phyloP scores from a whole-genome alignment of 2,113 vertebrate genomes.

The Paracyprichromis sp. region DNA sequence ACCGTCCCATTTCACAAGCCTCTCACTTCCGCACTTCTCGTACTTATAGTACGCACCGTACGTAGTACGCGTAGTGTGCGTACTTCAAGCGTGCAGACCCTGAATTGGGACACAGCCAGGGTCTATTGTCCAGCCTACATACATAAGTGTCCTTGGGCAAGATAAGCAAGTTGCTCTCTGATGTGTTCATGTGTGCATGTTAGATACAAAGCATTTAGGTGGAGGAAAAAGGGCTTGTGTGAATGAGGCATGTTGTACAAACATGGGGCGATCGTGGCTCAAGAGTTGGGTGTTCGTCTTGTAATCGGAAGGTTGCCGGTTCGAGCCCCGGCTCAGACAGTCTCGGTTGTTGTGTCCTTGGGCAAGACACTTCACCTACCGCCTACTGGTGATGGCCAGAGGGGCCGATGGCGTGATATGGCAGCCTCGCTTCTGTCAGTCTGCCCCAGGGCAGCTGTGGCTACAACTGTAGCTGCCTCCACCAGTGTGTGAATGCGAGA shows the following conservation, averaged over 20 bases:
- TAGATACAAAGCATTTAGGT: not conserved
- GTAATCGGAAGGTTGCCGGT: rapidly evolving
- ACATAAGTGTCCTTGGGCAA: not conserved
- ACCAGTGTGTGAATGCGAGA: not conserved
- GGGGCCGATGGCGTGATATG: rapidly evolving
- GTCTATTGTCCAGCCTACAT: not conserved
- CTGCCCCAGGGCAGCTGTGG: rapidly evolving
- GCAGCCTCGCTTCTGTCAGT: not conserved
- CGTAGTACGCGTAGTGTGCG: too few relatives aligned
- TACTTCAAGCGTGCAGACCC: too few relatives aligned
- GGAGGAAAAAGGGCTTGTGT: not conserved
- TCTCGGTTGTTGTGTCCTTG: not conserved
- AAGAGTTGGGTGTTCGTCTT: rapidly evolving
- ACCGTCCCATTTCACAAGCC: too few relatives aligned
- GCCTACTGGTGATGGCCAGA: rapidly evolving
- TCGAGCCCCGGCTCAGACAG: not conserved
- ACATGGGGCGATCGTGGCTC: not conserved
- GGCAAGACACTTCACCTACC: rapidly evolving
- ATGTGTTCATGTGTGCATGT: not conserved
- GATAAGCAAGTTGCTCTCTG: not conserved
- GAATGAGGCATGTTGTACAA: not conserved
- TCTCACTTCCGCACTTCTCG: too few relatives aligned
- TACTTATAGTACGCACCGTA: too few relatives aligned
- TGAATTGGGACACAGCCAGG: not conserved
- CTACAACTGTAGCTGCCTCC: rapidly evolving